Evolutionary conservation across 1,140 invertebrate genomes (phyloP), one percentile per base, ranked within the genome.

Genomic region (Drosophila serrata): DNA sequence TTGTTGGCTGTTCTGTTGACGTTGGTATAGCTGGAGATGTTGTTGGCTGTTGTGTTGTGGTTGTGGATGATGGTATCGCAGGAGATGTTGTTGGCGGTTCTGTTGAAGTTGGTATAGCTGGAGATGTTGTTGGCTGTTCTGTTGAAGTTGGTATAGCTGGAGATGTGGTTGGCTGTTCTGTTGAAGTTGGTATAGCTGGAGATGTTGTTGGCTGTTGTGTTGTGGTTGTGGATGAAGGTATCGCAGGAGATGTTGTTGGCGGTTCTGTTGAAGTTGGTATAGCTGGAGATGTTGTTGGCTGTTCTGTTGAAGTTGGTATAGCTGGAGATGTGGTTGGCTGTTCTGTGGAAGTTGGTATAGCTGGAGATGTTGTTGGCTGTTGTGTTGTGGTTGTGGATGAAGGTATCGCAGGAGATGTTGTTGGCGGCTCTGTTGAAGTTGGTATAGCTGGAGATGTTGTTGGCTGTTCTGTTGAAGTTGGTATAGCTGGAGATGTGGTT

Each of bases 191-290:
- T 8, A 42, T 33, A 1, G 37, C 39, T 0, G 48, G 51, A 7
- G 65, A 37, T 2, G 46, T 61, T 53, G 65, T 62, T 33, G 58
- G 22, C 0, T 29, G 2, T 29, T 8, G 9, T 2, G 46, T 62
- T 4, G 65, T 37, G 0, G 59, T 31, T 2, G n/a, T n/a, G n/a
- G n/a, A n/a, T n/a, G n/a, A n/a, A n/a, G 43, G 42, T 13, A 45
- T 45, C 0, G 42, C 42, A 3, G 42, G 5, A 1, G 43, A 45
- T 1, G 43, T 45, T 8, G 43, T 37, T 6, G 35, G 35, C n/a
- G 57, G 2, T 17, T 11, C n/a, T 11, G n/a, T n/a, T n/a, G n/a
- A n/a, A n/a, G n/a, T 3, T 0, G 40, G 9, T 11, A 8, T 31
- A 8, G 39, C 9, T 9, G 39, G n/a, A 17, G 39, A 9, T 9